These are phyloP conservation scores for Spea bombifrons DNA, from an alignment of 2,113 vertebrate species.

Conservation along the genomic window DNA sequence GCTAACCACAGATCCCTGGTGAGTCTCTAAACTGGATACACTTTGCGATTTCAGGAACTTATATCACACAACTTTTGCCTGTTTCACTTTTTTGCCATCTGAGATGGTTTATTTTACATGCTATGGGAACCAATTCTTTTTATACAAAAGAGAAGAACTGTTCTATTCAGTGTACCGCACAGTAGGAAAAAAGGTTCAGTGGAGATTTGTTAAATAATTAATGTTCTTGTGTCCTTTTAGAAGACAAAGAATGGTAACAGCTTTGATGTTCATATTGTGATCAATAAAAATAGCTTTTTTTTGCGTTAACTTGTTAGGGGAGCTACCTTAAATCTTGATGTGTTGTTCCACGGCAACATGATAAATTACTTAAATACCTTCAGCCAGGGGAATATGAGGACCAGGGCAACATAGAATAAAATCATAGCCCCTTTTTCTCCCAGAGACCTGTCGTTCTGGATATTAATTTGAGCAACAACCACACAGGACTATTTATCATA, in stretches of 20 bases:
- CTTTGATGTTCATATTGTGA: slow-evolving; percentile 27
- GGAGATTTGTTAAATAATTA: slow-evolving; percentile 42
- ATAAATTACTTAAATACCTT: no score
- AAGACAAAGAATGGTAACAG: slow-evolving; percentile 28
- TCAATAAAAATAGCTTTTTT: slow-evolving; percentile 39
- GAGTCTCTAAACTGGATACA: no score
- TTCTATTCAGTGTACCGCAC: neutral
- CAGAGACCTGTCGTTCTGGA: no score
- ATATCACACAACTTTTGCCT: neutral
- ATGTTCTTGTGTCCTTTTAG: slow-evolving; percentile 37
- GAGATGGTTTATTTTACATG: slow-evolving; percentile 14
- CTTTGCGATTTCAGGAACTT: neutral
- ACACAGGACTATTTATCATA: no score
- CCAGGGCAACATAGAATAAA: no score
- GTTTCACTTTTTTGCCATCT: neutral
- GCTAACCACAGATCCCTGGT: no score
- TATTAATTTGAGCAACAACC: no score
- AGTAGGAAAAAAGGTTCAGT: slow-evolving; percentile 28
- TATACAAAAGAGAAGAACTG: neutral
- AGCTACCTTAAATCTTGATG: slow-evolving; percentile 18
- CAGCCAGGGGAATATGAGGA: no score
- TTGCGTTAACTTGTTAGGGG: slow-evolving; percentile 8
- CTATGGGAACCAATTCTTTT: neutral
- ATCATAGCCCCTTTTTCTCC: no score
- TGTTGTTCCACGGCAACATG: no score